Conservation (phyloP, 1,140 invertebrate species). For the Drosophila willistoni region DNA sequence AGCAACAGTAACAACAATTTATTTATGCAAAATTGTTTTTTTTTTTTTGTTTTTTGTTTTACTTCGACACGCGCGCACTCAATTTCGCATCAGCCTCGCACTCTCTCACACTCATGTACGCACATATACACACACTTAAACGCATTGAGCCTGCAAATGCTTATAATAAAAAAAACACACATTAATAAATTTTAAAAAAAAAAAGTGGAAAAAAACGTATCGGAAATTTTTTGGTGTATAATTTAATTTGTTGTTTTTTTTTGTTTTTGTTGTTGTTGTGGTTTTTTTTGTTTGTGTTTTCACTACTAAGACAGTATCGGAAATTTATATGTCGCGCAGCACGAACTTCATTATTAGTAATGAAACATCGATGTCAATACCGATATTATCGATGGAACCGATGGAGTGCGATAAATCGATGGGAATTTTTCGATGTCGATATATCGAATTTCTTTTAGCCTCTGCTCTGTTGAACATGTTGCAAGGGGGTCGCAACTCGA, state of each 20-base stretch:
- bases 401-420: too few species aligned
- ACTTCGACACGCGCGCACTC: constrained; percentile 38
- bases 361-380: not conserved
- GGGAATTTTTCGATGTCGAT: too few species aligned
- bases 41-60: constrained; percentile 1
- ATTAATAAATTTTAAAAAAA: not conserved
- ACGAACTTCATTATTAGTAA: not conserved
- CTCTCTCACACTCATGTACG: constrained; percentile 7
- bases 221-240: constrained; percentile 8
- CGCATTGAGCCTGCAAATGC: constrained; percentile 18
- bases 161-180: not conserved
- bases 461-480: too few species aligned
- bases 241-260: not conserved
- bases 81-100: constrained; percentile 12
- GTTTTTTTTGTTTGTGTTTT: constrained; percentile 11
- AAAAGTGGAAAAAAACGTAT: constrained; percentile 10
- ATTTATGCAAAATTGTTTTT: constrained; percentile 35
- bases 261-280: not conserved
- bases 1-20: constrained; percentile 28
- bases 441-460: too few species aligned
- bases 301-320: not conserved
- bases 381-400: too few species aligned
- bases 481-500: too few species aligned
- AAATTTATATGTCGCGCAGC: constrained; percentile 18
- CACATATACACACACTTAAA: constrained; percentile 12